phyloP scores from a whole-genome alignment of 2,113 vertebrate genomes.

The Myrmecophaga tridactyla region DNA sequence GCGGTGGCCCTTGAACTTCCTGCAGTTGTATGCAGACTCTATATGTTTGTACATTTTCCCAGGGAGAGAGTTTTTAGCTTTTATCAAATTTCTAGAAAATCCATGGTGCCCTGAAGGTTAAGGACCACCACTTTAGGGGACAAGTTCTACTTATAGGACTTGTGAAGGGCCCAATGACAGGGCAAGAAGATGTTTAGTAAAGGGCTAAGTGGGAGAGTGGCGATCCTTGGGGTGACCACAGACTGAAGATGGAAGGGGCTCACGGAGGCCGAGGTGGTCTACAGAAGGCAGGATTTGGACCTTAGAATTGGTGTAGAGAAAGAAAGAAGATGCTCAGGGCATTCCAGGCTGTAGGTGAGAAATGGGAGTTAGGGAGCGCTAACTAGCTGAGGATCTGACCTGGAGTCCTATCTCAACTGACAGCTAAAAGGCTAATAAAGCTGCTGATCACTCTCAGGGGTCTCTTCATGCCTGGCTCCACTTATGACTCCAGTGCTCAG shows the following conservation, averaged over 20 bases:
- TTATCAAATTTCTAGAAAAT: background rate
- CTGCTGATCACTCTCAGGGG: background rate
- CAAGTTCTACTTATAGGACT: background rate
- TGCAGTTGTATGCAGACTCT: no score
- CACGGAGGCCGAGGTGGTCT: background rate
- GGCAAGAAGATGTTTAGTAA: background rate
- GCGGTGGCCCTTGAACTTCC: background rate
- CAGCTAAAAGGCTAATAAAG: background rate
- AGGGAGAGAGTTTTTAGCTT: background rate
- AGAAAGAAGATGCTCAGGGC: background rate
- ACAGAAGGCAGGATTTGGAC: background rate
- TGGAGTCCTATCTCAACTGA: background rate
- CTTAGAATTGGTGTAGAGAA: background rate
- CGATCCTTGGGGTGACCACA: background rate
- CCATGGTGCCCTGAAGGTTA: background rate
- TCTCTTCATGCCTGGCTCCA: background rate
- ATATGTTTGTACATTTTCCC: background rate
- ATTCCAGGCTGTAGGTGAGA: background rate
- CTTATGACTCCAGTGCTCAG: background rate
- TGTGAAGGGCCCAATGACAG: background rate
- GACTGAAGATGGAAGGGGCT: background rate
- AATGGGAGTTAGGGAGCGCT: background rate
- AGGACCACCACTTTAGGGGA: background rate
- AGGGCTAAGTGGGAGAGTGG: background rate
- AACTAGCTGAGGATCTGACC: background rate